These are phyloP conservation scores for Sphenodon punctatus DNA, from an alignment of 2,797 vertebrate genomes.

Conservation along the genomic window DNA sequence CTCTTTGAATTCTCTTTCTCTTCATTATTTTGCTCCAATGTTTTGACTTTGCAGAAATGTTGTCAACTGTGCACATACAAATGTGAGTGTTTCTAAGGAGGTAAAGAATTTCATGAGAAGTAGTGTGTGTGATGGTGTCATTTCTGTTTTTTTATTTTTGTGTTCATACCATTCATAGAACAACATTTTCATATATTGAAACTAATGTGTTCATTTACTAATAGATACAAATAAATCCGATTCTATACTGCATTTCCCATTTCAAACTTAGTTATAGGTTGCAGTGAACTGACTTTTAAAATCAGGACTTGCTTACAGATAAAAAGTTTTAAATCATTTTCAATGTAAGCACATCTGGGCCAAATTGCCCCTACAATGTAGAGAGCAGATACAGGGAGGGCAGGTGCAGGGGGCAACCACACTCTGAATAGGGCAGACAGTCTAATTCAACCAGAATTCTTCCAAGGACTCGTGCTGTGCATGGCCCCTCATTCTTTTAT, in stretches of 20 bases:
- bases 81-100: neutral
- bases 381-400: no score
- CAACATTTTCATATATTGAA: neutral
- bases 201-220: neutral
- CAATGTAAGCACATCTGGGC: no score
- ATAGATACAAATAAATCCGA: neutral
- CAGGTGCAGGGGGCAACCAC: no score
- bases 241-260: neutral
- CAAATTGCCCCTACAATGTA: no score
- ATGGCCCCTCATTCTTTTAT: neutral
- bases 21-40: neutral
- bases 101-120: neutral
- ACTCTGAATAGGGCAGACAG: no score
- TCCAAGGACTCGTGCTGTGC: no score
- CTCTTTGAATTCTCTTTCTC: neutral
- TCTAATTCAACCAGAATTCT: no score
- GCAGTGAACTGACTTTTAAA: neutral
- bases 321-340: no score
- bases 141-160: neutral
- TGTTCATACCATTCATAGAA: neutral
- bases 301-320: neutral
- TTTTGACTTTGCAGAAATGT: neutral
- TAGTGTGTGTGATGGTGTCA: neutral
- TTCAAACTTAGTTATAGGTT: neutral
- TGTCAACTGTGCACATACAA: neutral